These are phyloP conservation scores for Nansenia antarctica DNA, from an alignment of 2,113 vertebrate species.

Conservation along the genomic window DNA sequence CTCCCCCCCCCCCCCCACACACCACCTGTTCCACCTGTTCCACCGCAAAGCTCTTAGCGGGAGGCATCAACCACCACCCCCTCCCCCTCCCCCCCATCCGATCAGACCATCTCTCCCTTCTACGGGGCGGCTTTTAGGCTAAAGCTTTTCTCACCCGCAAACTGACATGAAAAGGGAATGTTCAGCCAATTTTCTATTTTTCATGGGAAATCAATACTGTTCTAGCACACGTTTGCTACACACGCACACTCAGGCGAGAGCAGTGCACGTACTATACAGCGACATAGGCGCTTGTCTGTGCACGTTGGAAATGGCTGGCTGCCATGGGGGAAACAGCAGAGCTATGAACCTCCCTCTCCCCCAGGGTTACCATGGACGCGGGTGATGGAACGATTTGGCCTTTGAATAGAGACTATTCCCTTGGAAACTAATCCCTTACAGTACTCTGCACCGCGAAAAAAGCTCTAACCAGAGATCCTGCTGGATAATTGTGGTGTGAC, in stretches of 20 bases:
- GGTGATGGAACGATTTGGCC: slow-evolving; percentile 1
- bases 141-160: not conserved
- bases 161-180: not conserved
- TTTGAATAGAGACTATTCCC: not conserved
- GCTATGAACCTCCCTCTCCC: not conserved
- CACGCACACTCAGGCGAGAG: not conserved
- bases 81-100: too few relatives aligned
- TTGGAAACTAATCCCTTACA: not conserved
- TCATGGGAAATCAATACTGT: slow-evolving; percentile 11
- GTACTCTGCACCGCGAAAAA: not conserved
- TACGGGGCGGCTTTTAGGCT: not conserved
- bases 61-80: too few relatives aligned
- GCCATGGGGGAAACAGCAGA: not conserved
- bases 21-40: not conserved
- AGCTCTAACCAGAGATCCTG: not conserved
- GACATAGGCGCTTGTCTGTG: not conserved
- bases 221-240: not conserved
- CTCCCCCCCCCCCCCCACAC: too few relatives aligned
- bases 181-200: not conserved
- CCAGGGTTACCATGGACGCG: not conserved
- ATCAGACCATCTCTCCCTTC: not conserved
- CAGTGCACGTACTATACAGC: not conserved
- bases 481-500: not conserved
- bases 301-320: not conserved
- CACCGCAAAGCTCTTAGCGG: not conserved